Evolutionary conservation across 1,140 invertebrate species (phyloP), one percentile per base, ranked within the genome.

Genomic region (Papilio glaucus): DNA sequence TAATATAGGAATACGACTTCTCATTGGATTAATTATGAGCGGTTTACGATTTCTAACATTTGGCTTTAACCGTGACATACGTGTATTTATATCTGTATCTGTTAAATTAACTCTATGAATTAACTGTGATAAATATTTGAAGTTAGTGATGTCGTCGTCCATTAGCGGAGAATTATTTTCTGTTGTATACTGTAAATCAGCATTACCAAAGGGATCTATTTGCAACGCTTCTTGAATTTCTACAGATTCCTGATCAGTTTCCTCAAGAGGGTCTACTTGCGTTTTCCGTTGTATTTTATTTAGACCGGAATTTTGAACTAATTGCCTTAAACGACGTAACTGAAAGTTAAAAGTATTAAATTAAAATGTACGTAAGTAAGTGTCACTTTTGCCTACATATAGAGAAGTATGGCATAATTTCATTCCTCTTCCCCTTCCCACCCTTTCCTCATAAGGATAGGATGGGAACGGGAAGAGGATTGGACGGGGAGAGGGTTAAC

Each of bases 121-220:
- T 53, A 90, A 74, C 72, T 92, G 74, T 21, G 88, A 81, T 38
- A 92, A 76, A 71, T 90, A 92, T 77, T 88, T 89, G 67, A 90
- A 90, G 72, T 90, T 45, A 29, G 39, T 82, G n/a, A 86, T 85
- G 62, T 89, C 83, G 15, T 83, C 77, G 42, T 73, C 42, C 13
- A 69, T 24, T 13, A 65, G 61, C 12, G 24, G 18, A 9, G 38
- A 38, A 29, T 74, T 73, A 41, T 53, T 53, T 4, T 69, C 70
- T 61, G 21, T 49, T 13, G 69, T 69, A 18, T 24, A 42, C 41
- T 81, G 67, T n/a, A 72, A 71, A 37, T 78, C 41, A 62, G 80
- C 79, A 60, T 71, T 77, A n/a, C 41, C 13, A 39, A 67, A 39
- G 0, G 65, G 24, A 5, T 68, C 39, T 1, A 42, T 41, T 39